These are phyloP conservation scores for Archivesica marissinica DNA, from an alignment of 1,140 invertebrate genomes.

Conservation along the genomic window DNA sequence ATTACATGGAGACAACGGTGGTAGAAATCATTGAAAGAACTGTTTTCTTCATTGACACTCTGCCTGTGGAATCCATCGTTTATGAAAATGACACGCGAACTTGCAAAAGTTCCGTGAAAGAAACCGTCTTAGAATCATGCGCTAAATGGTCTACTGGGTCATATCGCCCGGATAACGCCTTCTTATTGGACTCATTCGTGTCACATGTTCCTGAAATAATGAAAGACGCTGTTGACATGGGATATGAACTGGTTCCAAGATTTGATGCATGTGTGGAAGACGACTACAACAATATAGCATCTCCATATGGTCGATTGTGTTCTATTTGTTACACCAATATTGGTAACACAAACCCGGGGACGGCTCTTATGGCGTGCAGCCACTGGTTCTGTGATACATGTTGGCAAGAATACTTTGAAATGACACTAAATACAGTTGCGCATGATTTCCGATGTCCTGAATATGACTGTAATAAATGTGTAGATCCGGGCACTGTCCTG, in stretches of 20 bases:
- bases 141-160: constrained; percentile 5
- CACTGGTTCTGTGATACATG: constrained; percentile 76
- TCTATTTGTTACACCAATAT: constrained; percentile 63
- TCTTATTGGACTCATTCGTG: constrained; percentile 1
- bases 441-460: constrained; percentile 65
- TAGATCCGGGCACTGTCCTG: constrained; percentile 66
- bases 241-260: neutral
- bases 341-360: constrained; percentile 28
- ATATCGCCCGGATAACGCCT: constrained; percentile 19
- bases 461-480: constrained; percentile 62
- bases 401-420: constrained; percentile 68
- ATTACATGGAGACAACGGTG: constrained; percentile 56
- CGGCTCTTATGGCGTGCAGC: constrained; percentile 66
- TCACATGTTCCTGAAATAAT: neutral
- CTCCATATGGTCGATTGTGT: constrained; percentile 57
- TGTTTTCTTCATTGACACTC: constrained; percentile 55
- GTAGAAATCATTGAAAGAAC: constrained; percentile 57
- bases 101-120: neutral
- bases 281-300: constrained; percentile 6
- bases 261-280: constrained; percentile 2
- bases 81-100: neutral
- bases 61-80: constrained; percentile 22
- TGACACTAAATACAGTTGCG: constrained; percentile 20
- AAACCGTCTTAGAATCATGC: neutral
- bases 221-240: constrained; percentile 4